A percentile compares a stretch with the other conserved stretches of the same genome.
Conservation (phyloP, 2,797 vertebrate genomes). For the Tapirus indicus region DNA sequence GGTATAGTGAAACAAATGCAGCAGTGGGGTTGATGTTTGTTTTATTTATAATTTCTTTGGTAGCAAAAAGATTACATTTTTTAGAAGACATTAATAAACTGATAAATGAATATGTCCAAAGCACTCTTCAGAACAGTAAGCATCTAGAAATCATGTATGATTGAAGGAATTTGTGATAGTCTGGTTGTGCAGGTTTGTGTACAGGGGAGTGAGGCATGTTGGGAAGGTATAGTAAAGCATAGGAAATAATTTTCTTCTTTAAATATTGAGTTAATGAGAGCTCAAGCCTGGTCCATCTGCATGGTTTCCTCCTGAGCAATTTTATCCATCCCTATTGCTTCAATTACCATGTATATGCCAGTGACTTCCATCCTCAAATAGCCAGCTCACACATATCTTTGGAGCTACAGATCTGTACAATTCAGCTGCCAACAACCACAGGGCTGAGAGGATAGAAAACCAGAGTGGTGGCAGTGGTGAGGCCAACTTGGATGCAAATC, state of each 20-base stretch:
- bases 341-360: background rate
- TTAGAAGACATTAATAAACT: background rate
- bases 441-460: background rate
- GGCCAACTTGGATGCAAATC: background rate
- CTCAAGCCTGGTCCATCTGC: background rate
- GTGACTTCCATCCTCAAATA: constrained; percentile 3
- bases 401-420: background rate
- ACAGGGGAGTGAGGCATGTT: background rate
- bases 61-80: constrained; percentile 26
- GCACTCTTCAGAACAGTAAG: constrained; percentile 3
- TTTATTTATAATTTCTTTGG: constrained; percentile 39
- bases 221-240: background rate
- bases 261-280: background rate
- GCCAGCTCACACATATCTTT: background rate
- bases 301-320: background rate
- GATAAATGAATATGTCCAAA: background rate
- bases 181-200: background rate
- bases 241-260: constrained; percentile 31
- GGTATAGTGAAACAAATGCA: background rate
- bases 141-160: background rate
- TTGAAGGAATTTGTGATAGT: background rate
- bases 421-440: background rate
- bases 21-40: background rate
- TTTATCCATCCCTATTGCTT: constrained; percentile 1
- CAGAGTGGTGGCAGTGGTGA: background rate